These are phyloP conservation scores for Eristalis pertinax DNA, from an alignment of 2,888 invertebrate genomes.

Conservation along the genomic window DNA sequence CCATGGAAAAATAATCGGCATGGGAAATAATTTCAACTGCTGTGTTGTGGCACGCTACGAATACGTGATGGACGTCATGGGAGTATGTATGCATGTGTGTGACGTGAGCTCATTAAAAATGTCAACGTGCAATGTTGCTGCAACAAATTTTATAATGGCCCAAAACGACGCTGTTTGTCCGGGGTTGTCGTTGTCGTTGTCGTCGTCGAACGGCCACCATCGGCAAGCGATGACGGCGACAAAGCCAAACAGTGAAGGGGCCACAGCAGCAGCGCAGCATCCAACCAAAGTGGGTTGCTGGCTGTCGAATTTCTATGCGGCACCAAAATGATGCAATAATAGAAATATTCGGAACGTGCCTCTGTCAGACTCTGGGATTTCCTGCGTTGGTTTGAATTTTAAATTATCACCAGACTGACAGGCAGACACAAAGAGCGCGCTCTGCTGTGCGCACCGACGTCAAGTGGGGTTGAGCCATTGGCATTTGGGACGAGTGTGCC, in stretches of 20 bases:
- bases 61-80: constrained; percentile 63
- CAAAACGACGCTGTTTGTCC: constrained; percentile 63
- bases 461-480: not conserved
- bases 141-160: constrained; percentile 72
- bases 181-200: constrained; percentile 23
- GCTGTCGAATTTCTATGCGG: constrained; percentile 61
- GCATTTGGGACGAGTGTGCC: not conserved
- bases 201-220: not conserved
- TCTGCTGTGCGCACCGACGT: not conserved
- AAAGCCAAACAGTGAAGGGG: not conserved
- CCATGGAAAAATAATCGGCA: constrained; percentile 72
- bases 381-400: constrained; percentile 68
- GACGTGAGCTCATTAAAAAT: constrained; percentile 72
- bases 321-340: constrained; percentile 70
- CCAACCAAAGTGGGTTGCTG: not conserved
- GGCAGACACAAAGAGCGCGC: constrained; percentile 45
- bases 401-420: constrained; percentile 67
- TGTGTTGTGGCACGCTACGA: constrained; percentile 57
- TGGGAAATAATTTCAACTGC: constrained; percentile 71
- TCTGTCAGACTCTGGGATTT: constrained; percentile 70
- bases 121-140: constrained; percentile 72
- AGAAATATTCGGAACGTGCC: constrained; percentile 68
- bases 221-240: not conserved
- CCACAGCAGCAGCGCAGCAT: not conserved
- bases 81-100: constrained; percentile 24